Evolutionary conservation across 2,113 vertebrate genomes (phyloP).

Genomic region (Rallus limicola): DNA sequence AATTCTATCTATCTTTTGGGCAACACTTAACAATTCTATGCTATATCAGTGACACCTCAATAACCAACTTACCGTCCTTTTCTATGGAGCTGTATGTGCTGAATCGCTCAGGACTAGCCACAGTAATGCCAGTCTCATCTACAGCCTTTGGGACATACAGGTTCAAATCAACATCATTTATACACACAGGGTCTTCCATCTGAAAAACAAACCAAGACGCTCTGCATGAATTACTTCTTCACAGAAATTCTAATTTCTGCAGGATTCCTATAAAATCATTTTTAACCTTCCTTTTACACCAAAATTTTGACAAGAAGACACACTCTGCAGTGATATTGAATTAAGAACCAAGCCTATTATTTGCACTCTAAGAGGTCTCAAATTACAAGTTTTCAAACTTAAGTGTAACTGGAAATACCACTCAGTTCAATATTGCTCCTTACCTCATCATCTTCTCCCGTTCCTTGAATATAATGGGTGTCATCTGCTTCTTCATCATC

Average conservation of each 20-base stretch:
- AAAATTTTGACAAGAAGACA: background rate
- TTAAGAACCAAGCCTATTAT: background rate
- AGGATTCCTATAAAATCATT: background rate
- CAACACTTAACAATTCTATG: background rate
- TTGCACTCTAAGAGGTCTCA: background rate
- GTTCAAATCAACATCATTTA: constrained; percentile 92
- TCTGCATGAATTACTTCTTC: background rate
- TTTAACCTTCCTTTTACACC: background rate
- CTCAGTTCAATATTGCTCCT: background rate
- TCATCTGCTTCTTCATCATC: constrained; percentile 95
- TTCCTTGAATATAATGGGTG: constrained; percentile 79
- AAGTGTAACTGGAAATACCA: background rate
- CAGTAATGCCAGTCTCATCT: constrained; percentile 91
- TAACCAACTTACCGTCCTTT: constrained; percentile 77
- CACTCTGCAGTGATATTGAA: background rate
- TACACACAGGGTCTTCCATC: constrained; percentile 73
- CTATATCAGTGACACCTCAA: background rate
- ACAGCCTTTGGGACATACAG: constrained; percentile 93
- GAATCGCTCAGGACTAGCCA: constrained; percentile 90
- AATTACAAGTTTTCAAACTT: background rate
- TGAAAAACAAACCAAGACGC: constrained; percentile 39
- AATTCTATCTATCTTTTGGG: background rate
- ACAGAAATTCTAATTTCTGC: background rate
- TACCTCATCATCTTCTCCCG: constrained; percentile 79
- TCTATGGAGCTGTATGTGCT: constrained; percentile 67